Percentiles rank a stretch among this genome's conserved stretches.
phyloP scores from a whole-genome alignment of 2,888 invertebrate genomes.

The Archips crataeganus region DNA sequence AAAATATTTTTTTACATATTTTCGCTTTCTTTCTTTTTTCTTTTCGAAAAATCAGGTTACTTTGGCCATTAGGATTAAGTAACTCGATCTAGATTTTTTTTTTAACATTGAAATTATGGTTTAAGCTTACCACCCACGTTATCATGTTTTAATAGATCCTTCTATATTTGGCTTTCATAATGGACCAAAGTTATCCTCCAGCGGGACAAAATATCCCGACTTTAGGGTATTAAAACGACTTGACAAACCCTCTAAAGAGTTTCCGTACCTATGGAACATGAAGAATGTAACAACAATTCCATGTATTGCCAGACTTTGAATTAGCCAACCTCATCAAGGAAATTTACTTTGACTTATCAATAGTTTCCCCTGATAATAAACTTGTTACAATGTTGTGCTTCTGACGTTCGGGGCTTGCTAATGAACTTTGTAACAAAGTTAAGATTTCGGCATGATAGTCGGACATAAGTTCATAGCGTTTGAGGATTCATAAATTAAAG shows the following conservation, averaged over 20 bases:
- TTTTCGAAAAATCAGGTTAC: too few species aligned
- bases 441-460: conserved; percentile 40
- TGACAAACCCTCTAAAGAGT: not conserved
- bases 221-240: not conserved
- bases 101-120: too few species aligned
- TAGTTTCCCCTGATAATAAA: conserved; percentile 39
- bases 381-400: conserved; percentile 37
- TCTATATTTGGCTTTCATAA: too few species aligned
- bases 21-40: too few species aligned
- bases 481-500: conserved; percentile 29
- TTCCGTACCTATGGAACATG: not conserved
- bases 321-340: conserved; percentile 31
- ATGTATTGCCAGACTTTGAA: conserved; percentile 18
- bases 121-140: too few species aligned
- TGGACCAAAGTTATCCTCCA: too few species aligned
- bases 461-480: conserved; percentile 28
- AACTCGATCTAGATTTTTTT: too few species aligned
- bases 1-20: too few species aligned
- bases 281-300: conserved; percentile 3
- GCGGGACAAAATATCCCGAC: too few species aligned
- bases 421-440: conserved; percentile 41
- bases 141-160: too few species aligned
- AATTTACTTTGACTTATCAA: conserved; percentile 38
- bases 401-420: conserved; percentile 38
- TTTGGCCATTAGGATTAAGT: too few species aligned